phyloP scores from a whole-genome alignment of 64 coral and sea anemone species.

The Pocillopora verrucosa region DNA sequence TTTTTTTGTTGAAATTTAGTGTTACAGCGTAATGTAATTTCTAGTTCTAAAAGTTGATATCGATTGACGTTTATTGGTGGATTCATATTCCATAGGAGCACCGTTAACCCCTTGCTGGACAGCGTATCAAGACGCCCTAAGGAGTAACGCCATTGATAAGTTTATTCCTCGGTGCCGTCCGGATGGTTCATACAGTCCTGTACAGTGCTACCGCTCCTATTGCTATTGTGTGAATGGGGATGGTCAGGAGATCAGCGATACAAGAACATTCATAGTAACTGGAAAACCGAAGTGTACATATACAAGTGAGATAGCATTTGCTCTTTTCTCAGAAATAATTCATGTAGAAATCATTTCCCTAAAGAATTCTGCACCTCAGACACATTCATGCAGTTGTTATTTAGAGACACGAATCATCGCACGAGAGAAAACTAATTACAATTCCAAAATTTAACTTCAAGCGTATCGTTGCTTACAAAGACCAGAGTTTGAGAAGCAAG shows the following conservation, averaged over 20 bases:
- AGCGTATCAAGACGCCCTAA: slow-evolving; percentile 52
- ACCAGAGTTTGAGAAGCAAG: no score
- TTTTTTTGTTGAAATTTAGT: neutral
- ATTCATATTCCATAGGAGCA: slow-evolving; percentile 12
- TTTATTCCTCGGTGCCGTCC: slow-evolving; percentile 57
- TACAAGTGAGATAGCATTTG: slow-evolving; percentile 34
- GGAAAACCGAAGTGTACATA: slow-evolving; percentile 73
- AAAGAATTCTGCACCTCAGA: no score
- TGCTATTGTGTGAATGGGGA: slow-evolving; percentile 75
- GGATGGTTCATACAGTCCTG: slow-evolving; percentile 64
- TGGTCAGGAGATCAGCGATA: slow-evolving; percentile 55
- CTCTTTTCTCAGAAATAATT: neutral
- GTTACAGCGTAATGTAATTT: no score
- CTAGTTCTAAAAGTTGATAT: no score
- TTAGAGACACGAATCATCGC: no score
- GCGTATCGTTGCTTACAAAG: no score
- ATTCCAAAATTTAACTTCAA: no score
- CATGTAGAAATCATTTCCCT: neutral
- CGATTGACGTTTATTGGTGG: no score
- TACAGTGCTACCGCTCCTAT: slow-evolving; percentile 61
- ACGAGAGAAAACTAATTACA: no score
- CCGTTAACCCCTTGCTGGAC: slow-evolving; percentile 28
- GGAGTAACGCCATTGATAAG: slow-evolving; percentile 10
- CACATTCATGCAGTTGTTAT: no score
- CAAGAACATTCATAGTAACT: slow-evolving; percentile 48